phyloP scores from a whole-genome alignment of 2,888 invertebrate genomes.

The Drosophila meridionalis region DNA sequence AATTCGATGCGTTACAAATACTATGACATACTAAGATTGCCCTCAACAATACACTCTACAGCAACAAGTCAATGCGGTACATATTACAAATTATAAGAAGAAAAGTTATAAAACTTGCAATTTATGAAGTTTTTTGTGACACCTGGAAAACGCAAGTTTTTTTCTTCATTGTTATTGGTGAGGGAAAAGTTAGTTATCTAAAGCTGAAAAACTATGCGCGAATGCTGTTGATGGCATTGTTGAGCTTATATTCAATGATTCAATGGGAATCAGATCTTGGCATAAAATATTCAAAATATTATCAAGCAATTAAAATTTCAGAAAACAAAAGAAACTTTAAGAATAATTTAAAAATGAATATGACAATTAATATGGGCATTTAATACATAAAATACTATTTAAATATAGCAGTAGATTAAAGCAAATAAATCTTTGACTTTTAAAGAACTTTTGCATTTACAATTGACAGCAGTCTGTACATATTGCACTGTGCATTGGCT shows the following conservation, averaged over 20 bases:
- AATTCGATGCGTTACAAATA: too few relatives aligned
- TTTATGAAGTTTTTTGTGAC: slow-evolving; percentile 49
- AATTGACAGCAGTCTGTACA: background rate
- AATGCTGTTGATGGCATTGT: background rate
- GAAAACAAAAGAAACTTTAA: background rate
- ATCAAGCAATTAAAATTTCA: background rate
- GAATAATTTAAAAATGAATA: background rate
- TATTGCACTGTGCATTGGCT: background rate
- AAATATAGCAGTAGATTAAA: too few relatives aligned
- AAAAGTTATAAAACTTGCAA: slow-evolving; percentile 50
- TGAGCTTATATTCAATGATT: background rate
- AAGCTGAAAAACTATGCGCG: slow-evolving; percentile 4
- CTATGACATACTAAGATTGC: background rate
- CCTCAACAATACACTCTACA: background rate
- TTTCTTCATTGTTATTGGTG: background rate
- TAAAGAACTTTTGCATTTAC: background rate
- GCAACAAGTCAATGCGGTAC: slow-evolving; percentile 24
- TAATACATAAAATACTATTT: too few relatives aligned
- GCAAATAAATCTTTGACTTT: background rate
- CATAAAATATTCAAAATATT: background rate
- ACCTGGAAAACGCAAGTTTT: slow-evolving; percentile 30
- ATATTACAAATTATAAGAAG: slow-evolving; percentile 10
- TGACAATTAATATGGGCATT: too few relatives aligned
- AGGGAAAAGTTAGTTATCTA: slow-evolving; percentile 59
- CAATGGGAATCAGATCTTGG: background rate